Percentiles rank a stretch among this genome's conserved stretches.
phyloP scores from a whole-genome alignment of 2,888 invertebrate genomes.

The Drosophila kanekoi region DNA sequence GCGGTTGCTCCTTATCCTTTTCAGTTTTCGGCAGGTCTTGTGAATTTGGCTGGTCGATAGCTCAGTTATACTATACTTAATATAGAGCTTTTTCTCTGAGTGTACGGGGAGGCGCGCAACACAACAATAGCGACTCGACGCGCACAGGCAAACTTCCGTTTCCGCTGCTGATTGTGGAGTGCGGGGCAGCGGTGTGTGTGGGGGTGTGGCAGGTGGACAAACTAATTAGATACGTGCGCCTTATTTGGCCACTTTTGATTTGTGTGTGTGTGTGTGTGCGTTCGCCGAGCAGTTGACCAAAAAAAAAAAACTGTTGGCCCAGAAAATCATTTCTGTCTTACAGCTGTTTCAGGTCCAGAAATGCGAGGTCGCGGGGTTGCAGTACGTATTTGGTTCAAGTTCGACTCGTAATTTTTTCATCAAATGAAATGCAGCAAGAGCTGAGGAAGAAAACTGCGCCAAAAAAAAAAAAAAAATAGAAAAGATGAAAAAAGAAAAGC shows the following conservation, averaged over 20 bases:
- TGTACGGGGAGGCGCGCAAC: conserved; percentile 33
- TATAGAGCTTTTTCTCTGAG: neutral
- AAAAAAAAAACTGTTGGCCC: conserved; percentile 54
- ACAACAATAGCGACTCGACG: conserved; percentile 55
- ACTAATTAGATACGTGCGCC: conserved; percentile 78
- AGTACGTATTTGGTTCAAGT: conserved; percentile 77
- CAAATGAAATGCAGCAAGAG: conserved; percentile 62
- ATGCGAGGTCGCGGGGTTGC: neutral
- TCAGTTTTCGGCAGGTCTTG: too few species aligned
- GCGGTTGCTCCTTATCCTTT: too few species aligned
- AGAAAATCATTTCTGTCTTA: conserved; percentile 48
- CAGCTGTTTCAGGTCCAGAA: conserved; percentile 37
- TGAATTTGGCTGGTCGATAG: too few species aligned
- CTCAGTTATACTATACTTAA: too few species aligned
- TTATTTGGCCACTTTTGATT: conserved; percentile 75
- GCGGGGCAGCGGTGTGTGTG: neutral
- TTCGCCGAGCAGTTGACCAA: conserved; percentile 46
- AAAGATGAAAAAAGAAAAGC: conserved; percentile 51
- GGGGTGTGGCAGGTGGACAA: conserved; percentile 39
- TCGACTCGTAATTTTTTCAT: conserved; percentile 71
- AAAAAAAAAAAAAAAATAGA: conserved; percentile 63
- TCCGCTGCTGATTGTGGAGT: conserved; percentile 33
- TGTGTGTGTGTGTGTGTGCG: conserved; percentile 36
- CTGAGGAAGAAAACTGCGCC: conserved; percentile 67
- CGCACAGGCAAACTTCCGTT: conserved; percentile 69